Evolutionary conservation across 2,888 invertebrate genomes (phyloP).

Genomic region (Yponomeuta evonymella): DNA sequence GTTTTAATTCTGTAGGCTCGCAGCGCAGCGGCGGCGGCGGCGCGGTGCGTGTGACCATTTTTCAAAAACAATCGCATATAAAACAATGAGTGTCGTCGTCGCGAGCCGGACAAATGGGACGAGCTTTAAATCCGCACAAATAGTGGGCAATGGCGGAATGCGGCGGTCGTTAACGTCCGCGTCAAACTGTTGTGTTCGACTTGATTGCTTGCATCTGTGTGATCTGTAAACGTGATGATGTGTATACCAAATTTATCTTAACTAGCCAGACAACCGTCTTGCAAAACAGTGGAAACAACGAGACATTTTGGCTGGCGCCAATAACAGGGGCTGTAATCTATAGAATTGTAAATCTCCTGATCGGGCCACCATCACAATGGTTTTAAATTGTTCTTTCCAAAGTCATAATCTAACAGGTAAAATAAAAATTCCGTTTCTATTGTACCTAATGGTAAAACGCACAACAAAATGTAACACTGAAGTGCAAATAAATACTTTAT

Average conservation of each 20-base stretch:
- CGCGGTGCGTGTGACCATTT: slow-evolving; percentile 36
- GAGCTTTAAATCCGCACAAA: slow-evolving; percentile 26
- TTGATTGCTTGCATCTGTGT: not conserved
- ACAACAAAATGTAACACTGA: too few relatives aligned
- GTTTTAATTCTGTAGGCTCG: slow-evolving; percentile 43
- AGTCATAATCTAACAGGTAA: too few relatives aligned
- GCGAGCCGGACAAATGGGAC: slow-evolving; percentile 34
- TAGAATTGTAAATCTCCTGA: too few relatives aligned
- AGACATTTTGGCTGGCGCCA: too few relatives aligned
- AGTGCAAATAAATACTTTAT: too few relatives aligned
- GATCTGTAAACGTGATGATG: not conserved
- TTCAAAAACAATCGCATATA: slow-evolving; percentile 58
- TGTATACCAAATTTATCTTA: not conserved
- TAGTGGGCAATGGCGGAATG: slow-evolving; percentile 19
- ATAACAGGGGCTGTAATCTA: too few relatives aligned
- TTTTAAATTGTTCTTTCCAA: too few relatives aligned
- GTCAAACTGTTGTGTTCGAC: not conserved
- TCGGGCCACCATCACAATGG: too few relatives aligned
- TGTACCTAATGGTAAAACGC: too few relatives aligned
- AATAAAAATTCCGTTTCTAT: too few relatives aligned
- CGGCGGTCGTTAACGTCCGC: not conserved
- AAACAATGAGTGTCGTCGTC: slow-evolving; percentile 54
- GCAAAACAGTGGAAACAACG: too few relatives aligned
- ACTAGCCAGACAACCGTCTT: too few relatives aligned
- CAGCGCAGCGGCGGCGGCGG: slow-evolving; percentile 10